Base-by-base conservation (phyloP, 2,888 invertebrate genomes). In the Himalopsyche tibetana region DNA sequence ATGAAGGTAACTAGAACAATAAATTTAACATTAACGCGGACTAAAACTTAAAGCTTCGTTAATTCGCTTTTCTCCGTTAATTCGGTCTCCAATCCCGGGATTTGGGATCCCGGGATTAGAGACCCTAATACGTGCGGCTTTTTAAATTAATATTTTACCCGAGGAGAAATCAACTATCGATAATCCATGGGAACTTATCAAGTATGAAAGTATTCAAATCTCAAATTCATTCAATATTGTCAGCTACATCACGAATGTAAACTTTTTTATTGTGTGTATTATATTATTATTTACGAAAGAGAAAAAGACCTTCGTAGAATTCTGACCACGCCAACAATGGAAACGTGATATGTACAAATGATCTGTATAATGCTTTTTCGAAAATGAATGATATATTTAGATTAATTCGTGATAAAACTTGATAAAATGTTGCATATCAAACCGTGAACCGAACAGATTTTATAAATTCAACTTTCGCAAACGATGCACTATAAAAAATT, bases 321-420 rank as follows among this genome's bases (percentile, higher is more conserved):
- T 63, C 63, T 5, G 63, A 63, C 63, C 28, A 19, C 19, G 5
- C 19, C 63, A 63, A 63, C 63, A 63, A 63, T 63, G 63, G 28
- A 63, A 28, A 8, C 63, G 63, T 63, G 63, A 63, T 63, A 63
- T 63, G 63, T 19, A 63, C 19, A 63, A 63, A 63, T 19, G 63
- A 63, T 19, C 63, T n/a, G 63, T 19, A 19, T 19, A 63, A 63
- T 63, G 19, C 63, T 63, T 51, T 51, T 63, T 63, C 19, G 63
- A 63, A 63, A 63, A 19, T 63, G 63, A 63, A 63, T 63, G 63
- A 63, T 63, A 63, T 63, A 63, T 63, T 63, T 63, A 63, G 63
- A 63, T 63, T 63, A 63, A 63, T 63, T 63, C 63, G 63, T 63
- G 63, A 63, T 63, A 63, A 63, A 63, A 63, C 28, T 63, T 63